phyloP scores from a whole-genome alignment of 2,113 vertebrate species.

The Paratilapia polleni region DNA sequence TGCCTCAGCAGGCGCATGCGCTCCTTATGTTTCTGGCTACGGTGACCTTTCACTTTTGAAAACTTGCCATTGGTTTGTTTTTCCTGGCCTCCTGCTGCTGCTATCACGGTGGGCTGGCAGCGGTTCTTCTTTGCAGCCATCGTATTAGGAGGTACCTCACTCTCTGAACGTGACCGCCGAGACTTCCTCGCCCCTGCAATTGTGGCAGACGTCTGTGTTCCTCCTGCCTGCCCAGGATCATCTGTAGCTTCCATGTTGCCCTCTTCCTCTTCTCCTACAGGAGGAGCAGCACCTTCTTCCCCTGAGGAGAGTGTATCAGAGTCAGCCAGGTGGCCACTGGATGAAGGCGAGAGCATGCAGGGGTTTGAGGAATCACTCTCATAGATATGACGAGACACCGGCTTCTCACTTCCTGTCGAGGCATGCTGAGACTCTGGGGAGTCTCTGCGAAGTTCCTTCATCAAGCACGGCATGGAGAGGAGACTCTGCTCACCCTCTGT shows the following conservation, averaged over 20 bases:
- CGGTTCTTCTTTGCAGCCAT: conserved; percentile 99
- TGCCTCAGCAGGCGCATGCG: conserved; percentile 92
- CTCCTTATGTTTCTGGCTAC: conserved; percentile 97
- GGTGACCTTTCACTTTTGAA: conserved; percentile 89
- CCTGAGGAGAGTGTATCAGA: conserved; percentile 95
- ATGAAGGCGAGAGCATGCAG: conserved; percentile 96
- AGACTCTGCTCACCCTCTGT: conserved; percentile 84
- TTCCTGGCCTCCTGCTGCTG: conserved; percentile 78
- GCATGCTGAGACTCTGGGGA: conserved; percentile 90
- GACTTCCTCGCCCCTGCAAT: conserved; percentile 85
- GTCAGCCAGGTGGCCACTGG: conserved; percentile 95
- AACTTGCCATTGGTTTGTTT: conserved; percentile 90
- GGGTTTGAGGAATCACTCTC: conserved; percentile 98
- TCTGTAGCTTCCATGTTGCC: conserved; percentile 71
- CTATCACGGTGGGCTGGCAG: conserved; percentile 69
- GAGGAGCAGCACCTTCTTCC: conserved; percentile 83
- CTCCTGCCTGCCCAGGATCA: conserved; percentile 72
- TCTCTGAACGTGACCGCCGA: conserved; percentile 91
- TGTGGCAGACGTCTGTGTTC: conserved; percentile 59
- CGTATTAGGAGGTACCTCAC: conserved; percentile 85
- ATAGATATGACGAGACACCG: conserved; percentile 78
- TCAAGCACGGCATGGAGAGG: conserved; percentile 94
- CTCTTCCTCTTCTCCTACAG: conserved; percentile 60
- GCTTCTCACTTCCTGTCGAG: conserved; percentile 88
- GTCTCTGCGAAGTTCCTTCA: conserved; percentile 94